These are phyloP conservation scores for Peromyscus eremicus DNA, from an alignment of 2,797 vertebrate genomes.

Conservation along the genomic window DNA sequence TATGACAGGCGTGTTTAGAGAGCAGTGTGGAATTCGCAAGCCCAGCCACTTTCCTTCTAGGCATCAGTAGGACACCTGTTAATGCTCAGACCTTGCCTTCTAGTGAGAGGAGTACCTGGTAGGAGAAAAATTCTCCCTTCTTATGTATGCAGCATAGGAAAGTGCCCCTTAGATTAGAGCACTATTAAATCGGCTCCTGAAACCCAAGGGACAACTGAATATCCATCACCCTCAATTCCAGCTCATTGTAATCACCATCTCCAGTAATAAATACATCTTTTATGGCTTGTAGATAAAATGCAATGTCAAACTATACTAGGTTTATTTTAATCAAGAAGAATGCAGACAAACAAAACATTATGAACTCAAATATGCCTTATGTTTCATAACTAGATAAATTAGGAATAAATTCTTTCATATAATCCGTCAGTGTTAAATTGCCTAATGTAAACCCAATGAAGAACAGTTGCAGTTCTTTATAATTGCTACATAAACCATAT, in stretches of 20 bases:
- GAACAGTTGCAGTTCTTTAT: neutral
- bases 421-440: slow-evolving; percentile 18
- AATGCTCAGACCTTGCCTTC: neutral
- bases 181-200: neutral
- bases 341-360: slow-evolving; percentile 22
- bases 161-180: neutral
- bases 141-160: neutral
- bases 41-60: neutral
- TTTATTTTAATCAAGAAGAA: slow-evolving; percentile 60
- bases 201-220: neutral
- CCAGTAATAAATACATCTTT: neutral
- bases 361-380: slow-evolving; percentile 14
- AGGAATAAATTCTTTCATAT: neutral
- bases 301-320: neutral
- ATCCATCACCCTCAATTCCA: neutral
- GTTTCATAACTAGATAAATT: slow-evolving; percentile 4
- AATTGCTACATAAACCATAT: neutral
- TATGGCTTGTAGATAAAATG: neutral
- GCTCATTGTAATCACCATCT: neutral
- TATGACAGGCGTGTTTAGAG: slow-evolving; percentile 4
- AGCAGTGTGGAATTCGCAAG: neutral
- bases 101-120: neutral
- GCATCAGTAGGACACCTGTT: neutral
- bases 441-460: neutral
- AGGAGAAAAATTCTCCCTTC: neutral